Conservation (phyloP, 2,888 invertebrate genomes). For the Clunio marinus region DNA sequence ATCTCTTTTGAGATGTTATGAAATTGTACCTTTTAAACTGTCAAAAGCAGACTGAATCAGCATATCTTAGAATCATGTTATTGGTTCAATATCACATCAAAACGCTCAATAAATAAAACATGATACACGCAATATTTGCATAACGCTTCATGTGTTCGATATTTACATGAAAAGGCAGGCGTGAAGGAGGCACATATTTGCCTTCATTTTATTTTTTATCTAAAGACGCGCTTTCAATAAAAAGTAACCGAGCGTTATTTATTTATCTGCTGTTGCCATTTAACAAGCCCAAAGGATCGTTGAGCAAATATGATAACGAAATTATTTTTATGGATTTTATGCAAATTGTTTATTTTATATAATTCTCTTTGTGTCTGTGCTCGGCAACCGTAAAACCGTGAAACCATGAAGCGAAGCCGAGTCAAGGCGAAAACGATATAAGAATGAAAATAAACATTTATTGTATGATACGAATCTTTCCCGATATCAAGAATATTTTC, state of each 20-base stretch:
- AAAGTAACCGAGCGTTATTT: conserved; percentile 10
- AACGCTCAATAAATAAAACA: conserved; percentile 3
- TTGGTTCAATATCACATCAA: neutral
- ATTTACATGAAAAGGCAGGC: neutral
- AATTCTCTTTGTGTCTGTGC: neutral
- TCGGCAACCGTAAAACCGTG: neutral
- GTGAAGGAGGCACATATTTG: neutral
- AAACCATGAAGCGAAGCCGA: neutral
- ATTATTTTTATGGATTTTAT: conserved; percentile 25
- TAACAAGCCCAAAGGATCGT: conserved; percentile 18
- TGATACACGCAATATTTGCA: neutral
- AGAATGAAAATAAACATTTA: conserved; percentile 20
- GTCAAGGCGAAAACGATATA: neutral
- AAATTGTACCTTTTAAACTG: neutral
- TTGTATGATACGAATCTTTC: conserved; percentile 21
- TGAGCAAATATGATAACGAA: conserved; percentile 30
- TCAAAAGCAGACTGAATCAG: neutral
- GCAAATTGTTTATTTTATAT: conserved; percentile 35
- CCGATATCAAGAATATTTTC: neutral
- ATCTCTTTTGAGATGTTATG: neutral
- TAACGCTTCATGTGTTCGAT: neutral
- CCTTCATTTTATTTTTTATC: too few relatives aligned
- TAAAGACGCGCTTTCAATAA: too few relatives aligned
- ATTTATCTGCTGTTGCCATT: conserved; percentile 3
- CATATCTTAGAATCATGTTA: neutral